Percentiles rank a stretch among this genome's conserved stretches.
phyloP scores from a whole-genome alignment of 2,113 vertebrate species.

The Hydropotes inermis region DNA sequence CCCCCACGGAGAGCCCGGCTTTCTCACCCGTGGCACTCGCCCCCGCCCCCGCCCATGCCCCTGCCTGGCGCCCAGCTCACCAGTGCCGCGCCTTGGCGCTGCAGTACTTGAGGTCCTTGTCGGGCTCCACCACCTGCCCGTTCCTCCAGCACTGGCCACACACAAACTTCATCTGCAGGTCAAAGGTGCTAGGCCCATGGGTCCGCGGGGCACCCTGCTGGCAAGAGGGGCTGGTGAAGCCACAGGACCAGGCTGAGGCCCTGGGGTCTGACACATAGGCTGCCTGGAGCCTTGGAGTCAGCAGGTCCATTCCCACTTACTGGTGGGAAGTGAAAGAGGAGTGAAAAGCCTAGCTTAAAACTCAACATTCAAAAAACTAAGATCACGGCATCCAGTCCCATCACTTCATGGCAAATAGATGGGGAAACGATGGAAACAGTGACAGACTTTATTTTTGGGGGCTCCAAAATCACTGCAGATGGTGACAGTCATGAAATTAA shows the following conservation, averaged over 20 bases:
- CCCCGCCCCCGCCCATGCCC: rapidly evolving
- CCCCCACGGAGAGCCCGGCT: neutral
- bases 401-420: neutral
- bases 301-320: neutral
- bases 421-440: neutral
- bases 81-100: slow-evolving; percentile 91
- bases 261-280: neutral
- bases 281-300: neutral
- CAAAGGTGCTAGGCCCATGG: slow-evolving; percentile 80
- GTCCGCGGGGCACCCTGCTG: slow-evolving; percentile 73
- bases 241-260: neutral
- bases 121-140: slow-evolving; percentile 89
- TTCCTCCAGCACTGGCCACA: slow-evolving; percentile 93
- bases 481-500: neutral
- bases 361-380: neutral
- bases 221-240: neutral
- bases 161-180: slow-evolving; percentile 93
- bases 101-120: slow-evolving; percentile 93
- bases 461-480: neutral
- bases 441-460: rapidly evolving
- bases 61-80: slow-evolving; percentile 76
- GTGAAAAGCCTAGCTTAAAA: neutral
- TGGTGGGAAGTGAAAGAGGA: neutral
- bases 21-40: rapidly evolving
- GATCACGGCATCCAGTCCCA: neutral